Evolutionary conservation across 2,113 vertebrate species (phyloP), one percentile per base, ranked within the genome.

Genomic region (Perca flavescens): DNA sequence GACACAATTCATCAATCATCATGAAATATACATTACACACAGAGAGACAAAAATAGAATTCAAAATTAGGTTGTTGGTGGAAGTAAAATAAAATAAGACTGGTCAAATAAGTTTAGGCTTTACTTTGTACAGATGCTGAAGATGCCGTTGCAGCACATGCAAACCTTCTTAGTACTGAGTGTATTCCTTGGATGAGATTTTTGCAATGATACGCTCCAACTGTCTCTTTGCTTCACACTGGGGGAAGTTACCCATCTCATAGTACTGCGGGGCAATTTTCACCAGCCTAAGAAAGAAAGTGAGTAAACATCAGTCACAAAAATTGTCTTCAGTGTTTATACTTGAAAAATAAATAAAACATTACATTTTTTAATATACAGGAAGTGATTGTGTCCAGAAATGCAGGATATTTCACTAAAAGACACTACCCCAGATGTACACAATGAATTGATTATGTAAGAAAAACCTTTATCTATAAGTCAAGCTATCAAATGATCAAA

Each of bases 201-300:
- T 99, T 93, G 97, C 96, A 92, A 98, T 94, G 93, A 99, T 98
- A 88, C 97, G 97, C 93, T 99, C 98, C 96, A 99, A 94, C 94
- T 99, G 98, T 93, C 98, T 96, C 94, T 98, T 99, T 85, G 98
- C 98, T 95, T 99, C 98, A 65, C 97, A 99, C 95, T 98, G 97
- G 82, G 98, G 98, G 94, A 99, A 99, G 96, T 99, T 99, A 93
- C 97, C 93, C 97, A 99, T 97, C 94, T 99, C 97, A 73, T 99
- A 99, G 96, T 99, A 99, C 91, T 97, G 97, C 84, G 97, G 97
- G 92, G 98, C 96, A 86, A 99, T 96, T 96, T 98, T 98, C 94
- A 99, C 96, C 96, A 99, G 95, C 97, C 98, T 99, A 94, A 88
- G 82, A 94, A 79, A 93, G 91, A 81, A 88, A 82, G 95, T 61